These are phyloP conservation scores for Oreocharis arfaki DNA, from an alignment of 2,113 vertebrate genomes.

Conservation along the genomic window DNA sequence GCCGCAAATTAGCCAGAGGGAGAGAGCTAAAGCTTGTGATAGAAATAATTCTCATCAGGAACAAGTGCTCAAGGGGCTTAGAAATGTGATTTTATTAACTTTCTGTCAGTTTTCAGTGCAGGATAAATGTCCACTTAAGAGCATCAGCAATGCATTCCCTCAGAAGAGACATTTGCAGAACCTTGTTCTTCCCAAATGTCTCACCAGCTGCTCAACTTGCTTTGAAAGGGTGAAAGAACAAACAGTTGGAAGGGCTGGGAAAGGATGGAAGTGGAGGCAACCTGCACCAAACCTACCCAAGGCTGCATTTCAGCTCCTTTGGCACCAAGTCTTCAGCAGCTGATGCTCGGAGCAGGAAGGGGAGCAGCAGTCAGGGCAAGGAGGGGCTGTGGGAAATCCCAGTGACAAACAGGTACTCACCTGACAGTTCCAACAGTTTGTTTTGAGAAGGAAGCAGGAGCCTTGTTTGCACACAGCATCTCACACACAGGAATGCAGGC, in stretches of 20 bases:
- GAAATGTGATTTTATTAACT: conserved; percentile 16
- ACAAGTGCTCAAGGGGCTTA: not conserved
- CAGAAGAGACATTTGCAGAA: not conserved
- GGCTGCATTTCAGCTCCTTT: conserved; percentile 24
- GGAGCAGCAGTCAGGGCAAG: not conserved
- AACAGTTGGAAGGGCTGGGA: not conserved
- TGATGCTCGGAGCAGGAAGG: not conserved
- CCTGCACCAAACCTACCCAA: not conserved
- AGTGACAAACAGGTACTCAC: conserved; percentile 10
- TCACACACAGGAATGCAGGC: not conserved
- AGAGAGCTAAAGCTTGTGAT: not conserved
- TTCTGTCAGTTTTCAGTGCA: not conserved
- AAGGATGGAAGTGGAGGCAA: not conserved
- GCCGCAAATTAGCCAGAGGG: not conserved
- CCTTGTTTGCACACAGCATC: not conserved
- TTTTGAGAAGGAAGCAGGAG: not conserved
- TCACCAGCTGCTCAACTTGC: not conserved
- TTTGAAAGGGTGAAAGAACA: not conserved
- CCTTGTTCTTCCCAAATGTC: not conserved
- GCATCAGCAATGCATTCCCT: not conserved
- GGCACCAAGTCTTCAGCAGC: not conserved
- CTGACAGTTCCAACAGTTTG: not conserved
- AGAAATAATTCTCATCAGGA: conserved; percentile 17
- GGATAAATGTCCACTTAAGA: not conserved
- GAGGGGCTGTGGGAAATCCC: conserved; percentile 22